Conservation (phyloP, 2,888 invertebrate species). For the Spicauda simplicius region DNA sequence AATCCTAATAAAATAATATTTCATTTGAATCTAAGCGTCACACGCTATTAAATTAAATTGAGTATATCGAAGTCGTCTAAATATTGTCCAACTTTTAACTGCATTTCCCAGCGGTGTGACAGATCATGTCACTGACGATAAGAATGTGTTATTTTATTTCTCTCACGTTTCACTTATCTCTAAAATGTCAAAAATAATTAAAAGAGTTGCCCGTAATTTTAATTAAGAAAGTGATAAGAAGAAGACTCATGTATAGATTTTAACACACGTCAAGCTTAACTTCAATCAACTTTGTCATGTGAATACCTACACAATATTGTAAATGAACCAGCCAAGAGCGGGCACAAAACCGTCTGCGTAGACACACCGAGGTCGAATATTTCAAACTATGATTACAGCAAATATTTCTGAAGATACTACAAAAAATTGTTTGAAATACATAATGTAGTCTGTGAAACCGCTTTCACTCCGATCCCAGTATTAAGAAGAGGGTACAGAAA, state of each 20-base stretch:
- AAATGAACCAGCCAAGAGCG: neutral
- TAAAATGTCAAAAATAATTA: slow-evolving; percentile 8
- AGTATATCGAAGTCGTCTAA: neutral
- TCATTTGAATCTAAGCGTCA: too few relatives aligned
- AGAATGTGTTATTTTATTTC: neutral
- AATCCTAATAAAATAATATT: too few relatives aligned
- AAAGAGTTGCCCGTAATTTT: slow-evolving; percentile 7
- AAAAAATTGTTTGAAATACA: too few relatives aligned
- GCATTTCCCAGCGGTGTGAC: neutral
- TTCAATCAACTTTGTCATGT: neutral
- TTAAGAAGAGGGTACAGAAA: too few relatives aligned
- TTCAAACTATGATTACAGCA: too few relatives aligned
- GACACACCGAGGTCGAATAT: too few relatives aligned
- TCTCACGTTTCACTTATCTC: slow-evolving; percentile 1
- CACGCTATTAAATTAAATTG: neutral
- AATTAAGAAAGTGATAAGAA: slow-evolving; percentile 9
- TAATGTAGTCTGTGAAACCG: too few relatives aligned
- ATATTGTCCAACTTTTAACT: neutral
- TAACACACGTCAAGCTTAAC: slow-evolving; percentile 4
- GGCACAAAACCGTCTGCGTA: too few relatives aligned
- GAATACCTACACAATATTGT: neutral
- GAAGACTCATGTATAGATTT: neutral
- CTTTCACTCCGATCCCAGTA: too few relatives aligned
- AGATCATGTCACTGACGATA: slow-evolving; percentile 9
- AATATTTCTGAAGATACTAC: too few relatives aligned